Evolutionary conservation across 1,140 invertebrate species (phyloP), one percentile per base, ranked within the genome.

Genomic region (Cryptotermes secundus): DNA sequence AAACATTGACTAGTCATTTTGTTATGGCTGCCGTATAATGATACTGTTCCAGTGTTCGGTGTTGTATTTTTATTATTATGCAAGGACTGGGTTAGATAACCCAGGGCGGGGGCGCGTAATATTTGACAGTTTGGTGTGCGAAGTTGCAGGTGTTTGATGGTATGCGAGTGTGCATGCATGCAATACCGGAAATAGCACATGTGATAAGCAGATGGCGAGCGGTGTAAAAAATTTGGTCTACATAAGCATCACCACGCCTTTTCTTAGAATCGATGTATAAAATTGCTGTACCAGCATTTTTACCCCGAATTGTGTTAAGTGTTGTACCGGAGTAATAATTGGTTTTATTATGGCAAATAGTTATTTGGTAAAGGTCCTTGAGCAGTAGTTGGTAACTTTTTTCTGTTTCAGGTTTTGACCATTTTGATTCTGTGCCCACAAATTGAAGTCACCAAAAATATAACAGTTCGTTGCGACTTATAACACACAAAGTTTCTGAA

Each of bases 1-100:
- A 81, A 81, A 34, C 42, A 82, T 82, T 53, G 81, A 42, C 80
- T 14, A 53, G n/a, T 82, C 81, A 45, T 45, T 82, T 82, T 82
- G 81, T 49, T 42, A 82, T 82, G 81, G 81, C 81, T 82, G 81
- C 81, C 81, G 19, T 14, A 82, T 42, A 45, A 31, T 82, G 16
- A 82, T 38, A 82, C 12, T n/a, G n/a, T 10, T 26, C 16, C 16
- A 82, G 31, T 45, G n/a, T 81, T 31, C 26, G 4, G 26, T 72
- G 59, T 3, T 3, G 4, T 72, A 72, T 72, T 31, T 26, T 72
- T 26, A 9, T 72, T 72, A 9, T 72, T 72, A 72, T 22, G 45
- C 45, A 3, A 49, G 45, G 31, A 31, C 3, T 72, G 59, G 6
- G 26, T n/a, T 31, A 14, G 10, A 82, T 31, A 42, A 45, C 9